phyloP scores from a whole-genome alignment of 1,140 invertebrate species.

The Atopsyche davidsoni region DNA sequence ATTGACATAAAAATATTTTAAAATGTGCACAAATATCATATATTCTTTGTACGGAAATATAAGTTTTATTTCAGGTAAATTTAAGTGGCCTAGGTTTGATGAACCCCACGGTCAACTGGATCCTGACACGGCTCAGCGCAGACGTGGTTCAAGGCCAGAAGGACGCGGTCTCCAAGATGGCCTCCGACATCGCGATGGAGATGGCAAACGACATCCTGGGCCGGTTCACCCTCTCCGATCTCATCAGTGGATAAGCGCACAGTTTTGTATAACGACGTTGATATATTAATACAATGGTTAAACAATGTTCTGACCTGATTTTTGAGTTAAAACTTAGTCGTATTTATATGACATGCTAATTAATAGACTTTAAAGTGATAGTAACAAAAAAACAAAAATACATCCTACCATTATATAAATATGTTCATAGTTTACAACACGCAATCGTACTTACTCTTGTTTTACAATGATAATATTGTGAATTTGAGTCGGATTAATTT shows the following conservation, averaged over 20 bases:
- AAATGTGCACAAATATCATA: neutral
- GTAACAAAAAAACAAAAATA: too few species aligned
- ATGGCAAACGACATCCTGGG: constrained; percentile 19
- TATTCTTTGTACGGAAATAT: neutral
- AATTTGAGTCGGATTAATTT: too few species aligned
- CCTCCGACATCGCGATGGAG: constrained; percentile 16
- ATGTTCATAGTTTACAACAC: too few species aligned
- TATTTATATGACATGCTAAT: too few species aligned
- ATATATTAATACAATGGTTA: too few species aligned
- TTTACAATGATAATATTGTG: too few species aligned
- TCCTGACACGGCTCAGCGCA: constrained; percentile 16
- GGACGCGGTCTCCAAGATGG: constrained; percentile 10
- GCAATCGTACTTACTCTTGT: too few species aligned
- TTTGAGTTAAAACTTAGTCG: too few species aligned
- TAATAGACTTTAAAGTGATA: too few species aligned
- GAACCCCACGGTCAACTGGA: constrained; percentile 19
- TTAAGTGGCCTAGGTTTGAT: constrained; percentile 20
- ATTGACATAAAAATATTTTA: neutral
- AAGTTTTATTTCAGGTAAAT: constrained; percentile 15
- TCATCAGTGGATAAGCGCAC: constrained; percentile 20
- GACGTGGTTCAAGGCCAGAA: constrained; percentile 21
- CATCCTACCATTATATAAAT: too few species aligned
- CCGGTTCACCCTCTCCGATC: constrained; percentile 16
- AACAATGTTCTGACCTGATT: too few species aligned
- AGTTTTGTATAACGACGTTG: too few species aligned